A percentile compares a stretch with the other conserved stretches of the same genome.
phyloP scores from a whole-genome alignment of 2,113 vertebrate species.

The Brachyistius frenatus region DNA sequence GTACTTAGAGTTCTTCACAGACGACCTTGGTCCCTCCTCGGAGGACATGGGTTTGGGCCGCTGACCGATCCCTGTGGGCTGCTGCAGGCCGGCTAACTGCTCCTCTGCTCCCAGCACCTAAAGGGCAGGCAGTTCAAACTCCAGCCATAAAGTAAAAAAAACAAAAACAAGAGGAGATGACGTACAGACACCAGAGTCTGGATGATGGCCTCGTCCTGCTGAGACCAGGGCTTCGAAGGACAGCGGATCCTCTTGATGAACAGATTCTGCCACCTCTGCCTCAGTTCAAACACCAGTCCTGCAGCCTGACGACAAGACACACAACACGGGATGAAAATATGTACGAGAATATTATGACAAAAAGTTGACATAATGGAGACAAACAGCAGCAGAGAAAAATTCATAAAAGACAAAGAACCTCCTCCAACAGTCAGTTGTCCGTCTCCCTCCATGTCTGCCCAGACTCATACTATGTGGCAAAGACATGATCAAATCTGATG shows the following conservation, averaged over 20 bases:
- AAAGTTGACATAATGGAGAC: neutral
- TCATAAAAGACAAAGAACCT: neutral
- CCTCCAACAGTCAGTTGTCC: too few relatives aligned
- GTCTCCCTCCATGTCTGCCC: too few relatives aligned
- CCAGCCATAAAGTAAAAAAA: neutral
- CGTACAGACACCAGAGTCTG: constrained; percentile 86
- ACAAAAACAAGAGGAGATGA: neutral
- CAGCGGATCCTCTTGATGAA: constrained; percentile 90
- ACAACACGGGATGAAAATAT: neutral
- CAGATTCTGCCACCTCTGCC: constrained; percentile 94
- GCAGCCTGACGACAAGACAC: constrained; percentile 82
- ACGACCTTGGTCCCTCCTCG: constrained; percentile 82
- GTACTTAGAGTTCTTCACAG: constrained; percentile 76
- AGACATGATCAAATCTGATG: too few relatives aligned
- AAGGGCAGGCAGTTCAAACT: neutral
- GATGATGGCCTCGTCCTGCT: constrained; percentile 89
- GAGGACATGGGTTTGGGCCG: constrained; percentile 88
- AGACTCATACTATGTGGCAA: too few relatives aligned
- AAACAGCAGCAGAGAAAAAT: neutral
- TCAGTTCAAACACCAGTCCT: constrained; percentile 88
- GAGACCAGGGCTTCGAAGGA: constrained; percentile 91
- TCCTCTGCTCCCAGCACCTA: constrained; percentile 90
- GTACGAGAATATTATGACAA: too few relatives aligned
- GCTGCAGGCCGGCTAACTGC: constrained; percentile 88
- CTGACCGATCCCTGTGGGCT: constrained; percentile 95